Evolutionary conservation across 2,113 vertebrate genomes (phyloP).

Genomic region (Centropus bengalensis): DNA sequence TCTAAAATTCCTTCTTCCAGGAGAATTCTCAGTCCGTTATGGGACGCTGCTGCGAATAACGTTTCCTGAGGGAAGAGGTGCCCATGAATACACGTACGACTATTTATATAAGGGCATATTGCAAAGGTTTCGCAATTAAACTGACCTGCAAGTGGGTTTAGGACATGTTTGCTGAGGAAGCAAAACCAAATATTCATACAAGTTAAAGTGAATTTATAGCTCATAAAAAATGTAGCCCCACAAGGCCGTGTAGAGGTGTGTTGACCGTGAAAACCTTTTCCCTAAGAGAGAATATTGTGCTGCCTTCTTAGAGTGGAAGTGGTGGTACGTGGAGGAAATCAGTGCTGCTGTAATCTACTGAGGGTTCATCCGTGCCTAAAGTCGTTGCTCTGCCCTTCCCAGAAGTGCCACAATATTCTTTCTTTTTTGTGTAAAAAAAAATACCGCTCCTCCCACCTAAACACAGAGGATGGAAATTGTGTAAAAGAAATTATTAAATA

Average conservation of each 20-base stretch:
- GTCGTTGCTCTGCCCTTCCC: neutral
- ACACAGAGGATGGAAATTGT: neutral
- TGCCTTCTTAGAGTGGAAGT: neutral
- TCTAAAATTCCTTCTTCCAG: neutral
- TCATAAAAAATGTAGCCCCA: neutral
- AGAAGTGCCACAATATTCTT: neutral
- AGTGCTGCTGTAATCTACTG: neutral
- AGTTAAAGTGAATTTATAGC: neutral
- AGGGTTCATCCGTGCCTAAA: neutral
- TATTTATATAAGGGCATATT: too few species aligned
- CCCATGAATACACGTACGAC: neutral
- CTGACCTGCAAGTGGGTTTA: neutral
- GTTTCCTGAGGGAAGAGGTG: neutral
- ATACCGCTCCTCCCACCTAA: neutral
- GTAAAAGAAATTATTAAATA: neutral
- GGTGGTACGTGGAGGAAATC: neutral
- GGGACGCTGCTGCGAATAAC: neutral
- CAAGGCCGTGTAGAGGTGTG: neutral
- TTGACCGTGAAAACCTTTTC: neutral
- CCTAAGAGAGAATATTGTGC: neutral
- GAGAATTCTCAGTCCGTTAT: neutral
- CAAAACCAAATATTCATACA: neutral
- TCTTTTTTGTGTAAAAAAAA: neutral
- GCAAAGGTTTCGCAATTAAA: neutral
- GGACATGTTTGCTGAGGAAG: neutral